These are phyloP conservation scores for Microctonus aethiopoides DNA, from an alignment of 2,888 invertebrate genomes.

Conservation along the genomic window DNA sequence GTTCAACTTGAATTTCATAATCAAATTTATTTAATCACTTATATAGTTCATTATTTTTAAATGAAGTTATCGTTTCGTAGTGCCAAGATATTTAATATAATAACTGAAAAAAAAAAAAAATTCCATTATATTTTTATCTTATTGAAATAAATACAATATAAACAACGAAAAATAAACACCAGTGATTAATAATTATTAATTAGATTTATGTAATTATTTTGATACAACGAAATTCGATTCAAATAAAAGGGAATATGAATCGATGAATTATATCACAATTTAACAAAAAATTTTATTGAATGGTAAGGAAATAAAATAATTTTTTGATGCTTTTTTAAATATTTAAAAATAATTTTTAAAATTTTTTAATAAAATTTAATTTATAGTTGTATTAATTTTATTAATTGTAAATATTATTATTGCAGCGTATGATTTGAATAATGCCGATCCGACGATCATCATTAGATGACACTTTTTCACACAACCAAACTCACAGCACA, in stretches of 20 bases:
- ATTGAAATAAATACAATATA: too few relatives aligned
- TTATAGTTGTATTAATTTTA: neutral
- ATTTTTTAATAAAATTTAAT: too few relatives aligned
- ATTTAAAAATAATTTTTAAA: too few relatives aligned
- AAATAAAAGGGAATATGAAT: too few relatives aligned
- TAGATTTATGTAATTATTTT: neutral
- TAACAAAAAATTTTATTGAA: too few relatives aligned
- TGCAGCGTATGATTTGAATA: conserved; percentile 14
- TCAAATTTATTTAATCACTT: neutral
- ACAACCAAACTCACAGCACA: too few relatives aligned
- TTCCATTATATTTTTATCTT: too few relatives aligned
- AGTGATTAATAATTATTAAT: neutral
- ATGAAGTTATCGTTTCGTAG: neutral
- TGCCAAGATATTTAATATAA: neutral
- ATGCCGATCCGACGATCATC: neutral
- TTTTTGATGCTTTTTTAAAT: too few relatives aligned
- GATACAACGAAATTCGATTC: too few relatives aligned
- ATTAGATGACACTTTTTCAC: neutral
- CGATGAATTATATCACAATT: too few relatives aligned
- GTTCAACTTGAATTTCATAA: conserved; percentile 2
- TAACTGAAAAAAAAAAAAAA: neutral
- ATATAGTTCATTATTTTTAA: neutral
- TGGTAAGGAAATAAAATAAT: too few relatives aligned
- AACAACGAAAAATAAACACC: neutral
- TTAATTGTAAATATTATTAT: neutral